A percentile compares a stretch with the other conserved stretches of the same genome.
Conservation (phyloP, 2,113 vertebrate genomes). For the Bubo scandiacus region DNA sequence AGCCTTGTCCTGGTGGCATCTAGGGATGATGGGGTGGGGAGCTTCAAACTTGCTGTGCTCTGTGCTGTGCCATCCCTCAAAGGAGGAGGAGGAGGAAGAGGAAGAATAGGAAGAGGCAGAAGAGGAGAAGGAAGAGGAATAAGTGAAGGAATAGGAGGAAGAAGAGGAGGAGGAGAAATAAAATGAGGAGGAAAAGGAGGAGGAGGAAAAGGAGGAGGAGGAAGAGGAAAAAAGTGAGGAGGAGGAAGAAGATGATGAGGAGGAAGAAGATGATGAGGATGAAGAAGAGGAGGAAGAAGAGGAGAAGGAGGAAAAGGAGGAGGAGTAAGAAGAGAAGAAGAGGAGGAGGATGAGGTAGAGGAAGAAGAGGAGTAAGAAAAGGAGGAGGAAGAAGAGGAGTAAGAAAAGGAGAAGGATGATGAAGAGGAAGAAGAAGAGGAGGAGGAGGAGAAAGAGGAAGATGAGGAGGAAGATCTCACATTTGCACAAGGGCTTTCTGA, state of each 20-base stretch:
- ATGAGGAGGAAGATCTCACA: neutral
- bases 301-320: fast-evolving
- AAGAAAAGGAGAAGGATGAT: neutral
- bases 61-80: neutral
- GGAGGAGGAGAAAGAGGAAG: neutral
- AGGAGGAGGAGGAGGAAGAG: neutral
- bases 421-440: fast-evolving
- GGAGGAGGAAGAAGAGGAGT: neutral
- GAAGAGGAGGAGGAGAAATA: neutral
- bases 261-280: fast-evolving
- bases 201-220: fast-evolving
- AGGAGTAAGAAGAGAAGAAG: neutral
- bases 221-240: fast-evolving
- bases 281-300: neutral
- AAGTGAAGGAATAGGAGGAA: fast-evolving
- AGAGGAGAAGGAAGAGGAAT: fast-evolving
- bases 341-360: neutral
- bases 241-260: fast-evolving
- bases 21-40: neutral
- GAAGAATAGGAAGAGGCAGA: fast-evolving
- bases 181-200: fast-evolving
- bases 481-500: neutral
- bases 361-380: fast-evolving
- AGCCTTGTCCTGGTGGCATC: fast-evolving
- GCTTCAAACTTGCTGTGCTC: neutral